Evolutionary conservation across 2,113 vertebrate genomes (phyloP).

Genomic region (Lagopus muta): DNA sequence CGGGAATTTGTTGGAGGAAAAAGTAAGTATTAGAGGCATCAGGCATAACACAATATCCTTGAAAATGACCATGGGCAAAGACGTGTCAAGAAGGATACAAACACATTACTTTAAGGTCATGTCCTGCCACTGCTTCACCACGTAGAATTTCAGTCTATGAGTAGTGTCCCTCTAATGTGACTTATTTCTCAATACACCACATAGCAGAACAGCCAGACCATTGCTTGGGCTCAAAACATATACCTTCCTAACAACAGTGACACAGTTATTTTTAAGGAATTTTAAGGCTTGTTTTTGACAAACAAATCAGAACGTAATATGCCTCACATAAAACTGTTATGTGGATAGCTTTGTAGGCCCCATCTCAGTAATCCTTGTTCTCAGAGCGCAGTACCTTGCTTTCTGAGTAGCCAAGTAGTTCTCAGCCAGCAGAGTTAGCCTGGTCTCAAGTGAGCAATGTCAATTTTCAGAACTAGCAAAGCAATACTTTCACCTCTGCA

Average conservation of each 20-base stretch:
- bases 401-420: background rate
- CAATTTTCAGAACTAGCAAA: background rate
- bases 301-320: background rate
- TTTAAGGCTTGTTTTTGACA: background rate
- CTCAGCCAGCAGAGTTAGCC: background rate
- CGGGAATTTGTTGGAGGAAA: background rate
- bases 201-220: background rate
- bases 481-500: background rate
- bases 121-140: background rate
- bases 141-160: background rate
- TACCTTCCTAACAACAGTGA: background rate
- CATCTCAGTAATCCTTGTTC: background rate
- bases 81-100: background rate
- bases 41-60: background rate
- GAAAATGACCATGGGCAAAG: background rate
- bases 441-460: background rate
- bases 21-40: background rate
- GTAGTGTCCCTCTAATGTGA: background rate
- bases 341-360: background rate
- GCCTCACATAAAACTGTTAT: background rate
- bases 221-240: background rate
- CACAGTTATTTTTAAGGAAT: background rate
- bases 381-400: background rate
- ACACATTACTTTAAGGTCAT: background rate
- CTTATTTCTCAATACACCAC: background rate